phyloP scores from a whole-genome alignment of 2,113 vertebrate genomes.

The Erinaceus europaeus region DNA sequence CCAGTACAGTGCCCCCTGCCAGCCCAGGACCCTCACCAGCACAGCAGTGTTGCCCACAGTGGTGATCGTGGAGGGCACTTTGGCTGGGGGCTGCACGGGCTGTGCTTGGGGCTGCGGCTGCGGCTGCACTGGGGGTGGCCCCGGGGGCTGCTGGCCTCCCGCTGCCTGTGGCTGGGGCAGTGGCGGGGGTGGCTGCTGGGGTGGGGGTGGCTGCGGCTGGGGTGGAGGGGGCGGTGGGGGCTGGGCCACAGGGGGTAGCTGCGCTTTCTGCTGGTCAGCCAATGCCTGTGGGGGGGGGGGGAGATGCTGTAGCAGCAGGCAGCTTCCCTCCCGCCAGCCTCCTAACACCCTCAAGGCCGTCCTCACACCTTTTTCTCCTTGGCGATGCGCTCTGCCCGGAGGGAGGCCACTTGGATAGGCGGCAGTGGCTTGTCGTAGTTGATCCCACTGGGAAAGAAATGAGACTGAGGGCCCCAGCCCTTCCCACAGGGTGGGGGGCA shows the following conservation, averaged over 20 bases:
- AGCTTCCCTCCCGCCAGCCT: background rate
- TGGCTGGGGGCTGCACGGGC: conserved; percentile 82
- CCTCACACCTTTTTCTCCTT: conserved; percentile 88
- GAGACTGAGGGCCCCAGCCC: background rate
- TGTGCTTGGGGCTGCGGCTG: conserved; percentile 83
- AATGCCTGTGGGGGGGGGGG: conserved; percentile 77
- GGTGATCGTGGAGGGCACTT: conserved; percentile 86
- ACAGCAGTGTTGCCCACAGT: conserved; percentile 91
- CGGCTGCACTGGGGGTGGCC: conserved; percentile 80
- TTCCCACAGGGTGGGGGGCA: background rate
- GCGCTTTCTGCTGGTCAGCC: conserved; percentile 88
- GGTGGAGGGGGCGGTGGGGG: conserved; percentile 67
- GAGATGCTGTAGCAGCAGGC: no score
- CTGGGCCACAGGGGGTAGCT: conserved; percentile 83
- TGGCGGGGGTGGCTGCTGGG: conserved; percentile 39
- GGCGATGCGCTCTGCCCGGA: conserved; percentile 87
- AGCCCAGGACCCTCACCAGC: conserved; percentile 84
- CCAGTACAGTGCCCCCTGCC: no score
- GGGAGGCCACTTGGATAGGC: conserved; percentile 88
- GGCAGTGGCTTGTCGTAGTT: conserved; percentile 89
- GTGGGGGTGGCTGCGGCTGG: conserved; percentile 64
- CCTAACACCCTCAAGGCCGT: fast-evolving
- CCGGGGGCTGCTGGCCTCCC: conserved; percentile 58
- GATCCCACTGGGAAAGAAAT: conserved; percentile 83
- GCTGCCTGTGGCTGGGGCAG: conserved; percentile 40